Evolutionary conservation across 1,140 invertebrate genomes (phyloP).

Genomic region (Nebria ingens): DNA sequence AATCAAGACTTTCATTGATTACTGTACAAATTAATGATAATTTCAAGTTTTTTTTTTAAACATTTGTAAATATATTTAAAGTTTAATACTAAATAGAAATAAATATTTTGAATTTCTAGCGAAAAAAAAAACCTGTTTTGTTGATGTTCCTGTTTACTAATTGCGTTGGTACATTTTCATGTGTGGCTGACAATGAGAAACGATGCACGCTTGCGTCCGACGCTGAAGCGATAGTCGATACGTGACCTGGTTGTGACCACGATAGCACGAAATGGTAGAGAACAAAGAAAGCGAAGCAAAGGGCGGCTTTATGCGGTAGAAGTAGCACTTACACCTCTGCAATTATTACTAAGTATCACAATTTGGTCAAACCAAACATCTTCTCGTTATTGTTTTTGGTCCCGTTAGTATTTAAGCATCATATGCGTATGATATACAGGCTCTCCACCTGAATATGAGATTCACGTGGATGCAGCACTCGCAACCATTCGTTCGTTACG

Average conservation of each 20-base stretch:
- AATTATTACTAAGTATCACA: constrained; percentile 2
- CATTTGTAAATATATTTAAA: not conserved
- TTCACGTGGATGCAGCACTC: constrained; percentile 2
- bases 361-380: no score
- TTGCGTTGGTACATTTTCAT: constrained; percentile 4
- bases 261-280: not conserved
- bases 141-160: constrained; percentile 5
- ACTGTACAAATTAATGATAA: not conserved
- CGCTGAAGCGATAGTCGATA: not conserved
- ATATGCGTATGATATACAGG: not conserved
- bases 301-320: not conserved
- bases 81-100: not conserved
- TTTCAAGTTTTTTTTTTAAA: not conserved
- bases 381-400: not conserved
- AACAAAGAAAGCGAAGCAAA: not conserved
- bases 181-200: constrained; percentile 8
- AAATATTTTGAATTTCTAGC: constrained; percentile 3
- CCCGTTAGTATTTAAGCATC: constrained; percentile 7
- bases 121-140: not conserved
- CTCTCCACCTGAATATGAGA: constrained; percentile 7
- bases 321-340: not conserved
- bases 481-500: not conserved
- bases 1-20: constrained; percentile 3
- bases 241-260: not conserved
- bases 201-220: constrained; percentile 1